These are phyloP conservation scores for Galleria mellonella DNA, from an alignment of 1,140 invertebrate species.

Conservation along the genomic window DNA sequence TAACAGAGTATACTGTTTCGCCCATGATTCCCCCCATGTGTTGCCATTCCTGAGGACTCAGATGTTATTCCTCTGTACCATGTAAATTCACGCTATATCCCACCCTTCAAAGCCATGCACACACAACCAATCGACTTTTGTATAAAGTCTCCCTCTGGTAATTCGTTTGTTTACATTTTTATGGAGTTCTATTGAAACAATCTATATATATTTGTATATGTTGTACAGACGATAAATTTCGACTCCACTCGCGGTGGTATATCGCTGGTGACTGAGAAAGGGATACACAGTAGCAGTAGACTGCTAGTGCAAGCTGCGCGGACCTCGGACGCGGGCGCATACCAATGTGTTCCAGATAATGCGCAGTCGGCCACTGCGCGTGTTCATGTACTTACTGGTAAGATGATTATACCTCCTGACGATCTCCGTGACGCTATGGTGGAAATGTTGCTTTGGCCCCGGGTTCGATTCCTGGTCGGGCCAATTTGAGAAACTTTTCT, in stretches of 20 bases:
- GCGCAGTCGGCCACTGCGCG: slow-evolving; percentile 83
- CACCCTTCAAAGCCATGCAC: too few relatives aligned
- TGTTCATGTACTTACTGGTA: slow-evolving; percentile 90
- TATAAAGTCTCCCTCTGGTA: too few relatives aligned
- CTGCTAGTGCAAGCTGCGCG: slow-evolving; percentile 86
- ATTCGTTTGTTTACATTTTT: too few relatives aligned
- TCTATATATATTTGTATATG: background rate
- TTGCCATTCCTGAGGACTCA: too few relatives aligned
- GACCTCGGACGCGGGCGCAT: slow-evolving; percentile 82
- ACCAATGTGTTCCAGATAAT: slow-evolving; percentile 87
- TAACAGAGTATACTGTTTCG: too few relatives aligned
- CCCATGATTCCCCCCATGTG: too few relatives aligned
- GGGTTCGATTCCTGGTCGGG: too few relatives aligned
- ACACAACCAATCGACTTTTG: too few relatives aligned
- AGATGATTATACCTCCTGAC: background rate
- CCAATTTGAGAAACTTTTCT: too few relatives aligned
- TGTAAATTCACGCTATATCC: too few relatives aligned
- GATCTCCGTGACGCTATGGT: background rate
- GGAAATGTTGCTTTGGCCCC: background rate
- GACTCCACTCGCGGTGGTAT: slow-evolving; percentile 86
- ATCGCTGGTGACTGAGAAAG: slow-evolving; percentile 86
- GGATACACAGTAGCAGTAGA: slow-evolving; percentile 84
- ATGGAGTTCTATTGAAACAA: too few relatives aligned
- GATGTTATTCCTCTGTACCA: too few relatives aligned
- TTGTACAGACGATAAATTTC: slow-evolving; percentile 82